Evolutionary conservation across 2,113 vertebrate genomes (phyloP), one percentile per base, ranked within the genome.

Genomic region (Gavialis gangeticus): DNA sequence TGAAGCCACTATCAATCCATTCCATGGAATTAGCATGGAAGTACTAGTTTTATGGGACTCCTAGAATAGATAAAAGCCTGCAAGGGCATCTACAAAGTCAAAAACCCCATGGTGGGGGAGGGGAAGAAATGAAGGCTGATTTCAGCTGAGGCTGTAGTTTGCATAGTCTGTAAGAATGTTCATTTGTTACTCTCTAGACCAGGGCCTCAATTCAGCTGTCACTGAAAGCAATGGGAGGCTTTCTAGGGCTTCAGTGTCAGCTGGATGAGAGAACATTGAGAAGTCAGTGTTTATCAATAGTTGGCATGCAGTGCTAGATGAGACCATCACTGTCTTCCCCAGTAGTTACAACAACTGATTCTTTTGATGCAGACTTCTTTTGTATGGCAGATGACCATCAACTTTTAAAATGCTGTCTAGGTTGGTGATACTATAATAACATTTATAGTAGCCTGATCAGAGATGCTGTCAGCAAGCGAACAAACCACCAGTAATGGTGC

Each of bases 1-100:
- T 88, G 92, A 97, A 96, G 90, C 71, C 95, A 86, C 81, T 10
- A 67, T 87, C 76, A 83, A 84, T 91, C 88, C 88, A 84, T 80
- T 95, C 88, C 92, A 91, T 90, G 92, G 89, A 91, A 96, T 88
- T 91, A 95, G 93, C 34, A 1, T 81, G 92, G 91, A 96, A n/a
- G 79, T 83, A 93, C 57, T 58, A 78, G 24, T 92, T 91, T 92
- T 94, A 9, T 54, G 90, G 91, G 93, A 95, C 66, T 92, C 60
- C 57, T 91, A 69, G 88, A 93, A 94, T 34, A 95, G 91, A 96
- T 87, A 92, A 96, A 93, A 94, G 62, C 80, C 89, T 94, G 57
- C 79, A 94, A 96, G 93, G 78, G 73, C 90, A 93, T 93, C 75
- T 83, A 77, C 85, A 85, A 95, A 91, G 82, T 90, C 85, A 88